phyloP scores from a whole-genome alignment of 2,797 vertebrate genomes.

The Leontopithecus rosalia region DNA sequence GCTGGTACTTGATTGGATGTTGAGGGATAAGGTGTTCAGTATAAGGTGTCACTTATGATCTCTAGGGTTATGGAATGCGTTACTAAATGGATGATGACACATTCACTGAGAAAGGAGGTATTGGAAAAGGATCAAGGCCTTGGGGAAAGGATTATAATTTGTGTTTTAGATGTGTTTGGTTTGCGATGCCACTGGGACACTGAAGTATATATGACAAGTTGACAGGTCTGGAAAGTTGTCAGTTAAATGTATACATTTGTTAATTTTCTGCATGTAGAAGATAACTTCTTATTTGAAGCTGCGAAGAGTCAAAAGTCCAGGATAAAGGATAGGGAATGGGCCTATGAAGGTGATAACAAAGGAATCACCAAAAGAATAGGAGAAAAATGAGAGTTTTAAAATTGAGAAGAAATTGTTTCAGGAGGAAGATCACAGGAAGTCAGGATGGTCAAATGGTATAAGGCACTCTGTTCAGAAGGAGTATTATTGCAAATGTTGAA shows the following conservation, averaged over 20 bases:
- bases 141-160: background rate
- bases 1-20: background rate
- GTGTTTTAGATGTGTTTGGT: background rate
- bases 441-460: background rate
- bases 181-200: background rate
- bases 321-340: background rate
- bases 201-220: background rate
- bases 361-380: background rate
- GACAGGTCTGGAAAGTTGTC: background rate
- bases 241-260: background rate
- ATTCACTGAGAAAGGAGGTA: background rate
- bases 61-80: background rate
- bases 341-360: background rate
- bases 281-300: background rate
- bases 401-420: slow-evolving; percentile 34
- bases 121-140: background rate
- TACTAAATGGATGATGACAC: background rate
- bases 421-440: background rate
- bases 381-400: background rate
- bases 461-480: background rate
- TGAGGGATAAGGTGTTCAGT: background rate
- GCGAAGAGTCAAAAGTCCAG: background rate
- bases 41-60: background rate
- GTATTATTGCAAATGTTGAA: background rate
- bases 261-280: background rate